These are phyloP conservation scores for Echinometra lucunter DNA, from an alignment of 53 echinoderm and acorn worm species.

Conservation along the genomic window DNA sequence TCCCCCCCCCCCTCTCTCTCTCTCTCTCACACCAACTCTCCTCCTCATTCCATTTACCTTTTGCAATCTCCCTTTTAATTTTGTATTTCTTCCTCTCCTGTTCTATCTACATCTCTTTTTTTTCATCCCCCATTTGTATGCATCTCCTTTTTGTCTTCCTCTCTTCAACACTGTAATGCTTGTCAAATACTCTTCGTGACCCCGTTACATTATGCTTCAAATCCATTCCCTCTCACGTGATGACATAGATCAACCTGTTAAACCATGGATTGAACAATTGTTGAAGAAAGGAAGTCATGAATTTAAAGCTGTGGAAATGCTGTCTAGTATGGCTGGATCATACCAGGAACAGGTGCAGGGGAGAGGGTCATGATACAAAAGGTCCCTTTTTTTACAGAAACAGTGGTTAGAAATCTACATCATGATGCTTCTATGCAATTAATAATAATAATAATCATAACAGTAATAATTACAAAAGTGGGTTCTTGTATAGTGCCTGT, in stretches of 20 bases:
- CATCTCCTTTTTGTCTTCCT: neutral
- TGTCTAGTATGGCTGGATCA: neutral
- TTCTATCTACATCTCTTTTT: neutral
- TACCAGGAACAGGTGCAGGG: neutral
- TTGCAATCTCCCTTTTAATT: neutral
- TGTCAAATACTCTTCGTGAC: neutral
- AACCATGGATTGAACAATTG: neutral
- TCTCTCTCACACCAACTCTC: neutral
- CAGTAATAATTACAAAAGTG: too few relatives aligned
- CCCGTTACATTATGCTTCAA: neutral
- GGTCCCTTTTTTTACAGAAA: neutral
- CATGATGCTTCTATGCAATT: too few relatives aligned
- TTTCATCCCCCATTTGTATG: neutral
- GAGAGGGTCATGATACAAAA: neutral
- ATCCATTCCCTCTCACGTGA: neutral
- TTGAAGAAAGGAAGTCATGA: constrained; percentile 31
- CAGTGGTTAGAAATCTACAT: too few relatives aligned
- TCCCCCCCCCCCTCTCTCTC: neutral
- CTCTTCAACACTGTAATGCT: neutral
- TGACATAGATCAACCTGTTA: neutral
- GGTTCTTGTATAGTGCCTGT: too few relatives aligned
- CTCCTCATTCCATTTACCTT: neutral
- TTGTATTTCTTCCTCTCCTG: too few relatives aligned
- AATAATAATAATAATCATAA: too few relatives aligned
- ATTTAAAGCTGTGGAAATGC: constrained; percentile 23